These are phyloP conservation scores for Rhodeus uyekii DNA, from an alignment of 2,797 vertebrate species.

Conservation along the genomic window DNA sequence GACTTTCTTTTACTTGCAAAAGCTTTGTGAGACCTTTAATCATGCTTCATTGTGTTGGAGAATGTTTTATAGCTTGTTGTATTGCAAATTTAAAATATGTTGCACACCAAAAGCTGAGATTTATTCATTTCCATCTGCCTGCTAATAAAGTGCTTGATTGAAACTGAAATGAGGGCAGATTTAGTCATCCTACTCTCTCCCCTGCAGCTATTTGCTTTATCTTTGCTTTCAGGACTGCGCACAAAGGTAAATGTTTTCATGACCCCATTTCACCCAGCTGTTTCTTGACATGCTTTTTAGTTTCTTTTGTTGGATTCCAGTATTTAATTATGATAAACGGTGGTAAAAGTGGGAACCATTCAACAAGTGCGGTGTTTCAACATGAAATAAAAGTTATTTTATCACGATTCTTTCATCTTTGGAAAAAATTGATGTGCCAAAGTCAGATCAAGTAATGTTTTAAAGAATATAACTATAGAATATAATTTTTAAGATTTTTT, in stretches of 20 bases:
- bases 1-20: not conserved
- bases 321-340: not conserved
- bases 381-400: not conserved
- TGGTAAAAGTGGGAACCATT: not conserved
- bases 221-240: not conserved
- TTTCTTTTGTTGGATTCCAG: not conserved
- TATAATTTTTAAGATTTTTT: no score
- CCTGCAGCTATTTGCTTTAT: not conserved
- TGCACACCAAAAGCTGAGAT: not conserved
- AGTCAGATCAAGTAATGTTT: not conserved
- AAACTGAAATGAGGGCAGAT: constrained; percentile 30
- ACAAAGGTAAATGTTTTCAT: constrained; percentile 5
- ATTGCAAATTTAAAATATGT: not conserved
- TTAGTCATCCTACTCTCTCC: constrained; percentile 10
- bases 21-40: not conserved
- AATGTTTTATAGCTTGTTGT: not conserved
- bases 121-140: constrained; percentile 27
- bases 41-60: not conserved
- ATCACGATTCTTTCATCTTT: not conserved
- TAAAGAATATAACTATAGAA: no score
- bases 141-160: constrained; percentile 19
- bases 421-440: not conserved
- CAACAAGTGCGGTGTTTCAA: not conserved
- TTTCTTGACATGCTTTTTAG: not conserved
- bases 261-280: constrained; percentile 29